These are phyloP conservation scores for Alouatta palliata DNA, from an alignment of 2,113 vertebrate genomes.

Conservation along the genomic window DNA sequence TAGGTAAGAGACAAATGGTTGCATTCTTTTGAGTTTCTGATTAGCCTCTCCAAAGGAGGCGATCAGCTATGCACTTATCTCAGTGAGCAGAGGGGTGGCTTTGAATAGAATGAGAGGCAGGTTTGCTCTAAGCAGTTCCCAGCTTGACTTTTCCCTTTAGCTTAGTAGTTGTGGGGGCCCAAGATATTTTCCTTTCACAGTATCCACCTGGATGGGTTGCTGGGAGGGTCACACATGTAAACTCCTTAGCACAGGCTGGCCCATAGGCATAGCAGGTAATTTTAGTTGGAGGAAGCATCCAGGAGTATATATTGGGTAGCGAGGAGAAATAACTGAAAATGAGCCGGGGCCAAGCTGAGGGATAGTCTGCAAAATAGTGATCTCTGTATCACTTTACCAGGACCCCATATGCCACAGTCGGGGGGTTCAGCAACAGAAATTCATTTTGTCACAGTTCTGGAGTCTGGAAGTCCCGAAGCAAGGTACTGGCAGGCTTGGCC, in stretches of 20 bases:
- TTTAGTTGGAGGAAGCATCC: neutral
- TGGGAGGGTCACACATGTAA: accelerated
- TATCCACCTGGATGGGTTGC: accelerated
- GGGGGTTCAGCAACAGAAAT: too few relatives aligned
- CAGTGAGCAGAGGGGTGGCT: too few relatives aligned
- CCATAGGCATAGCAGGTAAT: neutral
- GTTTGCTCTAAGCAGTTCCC: too few relatives aligned
- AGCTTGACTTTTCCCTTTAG: too few relatives aligned
- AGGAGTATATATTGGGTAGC: neutral
- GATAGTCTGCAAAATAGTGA: neutral
- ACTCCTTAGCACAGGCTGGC: neutral
- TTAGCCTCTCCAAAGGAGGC: too few relatives aligned
- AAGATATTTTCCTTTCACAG: too few relatives aligned
- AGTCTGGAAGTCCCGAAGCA: neutral
- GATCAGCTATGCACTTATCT: too few relatives aligned
- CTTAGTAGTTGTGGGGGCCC: too few relatives aligned
- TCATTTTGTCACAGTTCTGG: neutral
- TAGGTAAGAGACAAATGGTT: too few relatives aligned
- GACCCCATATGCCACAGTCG: too few relatives aligned
- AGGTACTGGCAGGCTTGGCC: neutral
- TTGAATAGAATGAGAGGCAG: too few relatives aligned
- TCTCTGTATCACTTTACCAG: accelerated
- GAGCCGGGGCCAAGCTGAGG: neutral
- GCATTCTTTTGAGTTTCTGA: too few relatives aligned
- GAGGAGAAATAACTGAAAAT: neutral